Evolutionary conservation across 2,797 vertebrate species (phyloP), one percentile per base, ranked within the genome.

Genomic region (Lophotriccus pileatus): DNA sequence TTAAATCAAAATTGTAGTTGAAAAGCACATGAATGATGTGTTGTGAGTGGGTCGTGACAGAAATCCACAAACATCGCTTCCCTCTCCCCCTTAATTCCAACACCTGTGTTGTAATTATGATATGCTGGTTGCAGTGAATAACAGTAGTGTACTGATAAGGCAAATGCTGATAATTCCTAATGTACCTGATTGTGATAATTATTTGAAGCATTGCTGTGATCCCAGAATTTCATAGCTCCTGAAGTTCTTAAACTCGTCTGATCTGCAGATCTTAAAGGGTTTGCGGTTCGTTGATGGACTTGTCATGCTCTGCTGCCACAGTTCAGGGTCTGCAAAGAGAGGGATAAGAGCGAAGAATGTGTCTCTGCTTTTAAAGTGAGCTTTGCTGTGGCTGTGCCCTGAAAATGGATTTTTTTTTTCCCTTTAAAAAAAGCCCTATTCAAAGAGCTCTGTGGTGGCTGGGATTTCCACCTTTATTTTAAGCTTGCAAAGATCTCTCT

Each of bases 211-310:
- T 56, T 67, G 46, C 63, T 2, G 20, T 59, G 37, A 79, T 85
- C 28, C 36, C 60, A 44, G 58, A 64, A 87, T 73, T 77, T 93
- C 32, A 5, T 66, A 64, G 93, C 86, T 97, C 80, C 70, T 86
- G 89, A 97, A 98, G 97, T 97, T 97, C 92, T 86, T 93, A 89
- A 98, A 98, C 95, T 97, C 64, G 1, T 36, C 56, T 64, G 82
- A n/a, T 95, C 74, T 55, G 79, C 14, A 27, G 58, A 36, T 90
- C 50, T 84, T 82, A 87, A 93, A 88, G 97, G 94, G 80, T 90
- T 94, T 67, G 94, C 12, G 18, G 64, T 85, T 87, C 83, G 18
- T 70, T 88, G 77, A 56, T 7, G 2, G 83, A 87, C 52, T 56
- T 90, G 52, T 87, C 52, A 11, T 53, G 75, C 89, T 81, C 59